Evolutionary conservation across 2,797 vertebrate genomes (phyloP), one percentile per base, ranked within the genome.

Genomic region (Falco peregrinus): DNA sequence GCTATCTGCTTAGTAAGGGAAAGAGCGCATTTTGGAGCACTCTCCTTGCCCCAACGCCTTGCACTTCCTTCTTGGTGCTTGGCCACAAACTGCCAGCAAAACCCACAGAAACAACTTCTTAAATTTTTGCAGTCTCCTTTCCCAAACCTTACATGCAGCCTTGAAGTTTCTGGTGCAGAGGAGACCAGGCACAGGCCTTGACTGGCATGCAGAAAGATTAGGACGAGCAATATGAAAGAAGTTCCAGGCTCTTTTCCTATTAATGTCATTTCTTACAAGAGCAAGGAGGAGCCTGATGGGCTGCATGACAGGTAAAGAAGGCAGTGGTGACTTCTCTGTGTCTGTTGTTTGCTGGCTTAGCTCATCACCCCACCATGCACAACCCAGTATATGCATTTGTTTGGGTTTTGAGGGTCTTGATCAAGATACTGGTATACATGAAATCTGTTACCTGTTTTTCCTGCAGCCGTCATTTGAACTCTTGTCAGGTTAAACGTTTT

Each of bases 401-500:
- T 87, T 68, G 47, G 14, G 8, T 31, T 78, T 83, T 68, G 19
- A 74, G 51, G 28, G n/a, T 31, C 90, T 88, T 75, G 24, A 74
- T 82, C 47, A 43, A 82, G 73, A 79, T 63, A 56, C 7, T 0
- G 0, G 3, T 78, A 29, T 18, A 7, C 3, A 1, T 16, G 13
- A 70, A 60, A 50, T 63, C 37, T 63, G 54, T 63, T 91, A 15
- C 29, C 35, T 69, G 7, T 16, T 90, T 88, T 84, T 84, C 47
- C 20, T 78, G 51, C 19, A 78, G 6, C 43, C 67, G 37, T 73
- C 35, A 43, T 45, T 84, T 39, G 48, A 29, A 80, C 39, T 74
- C 68, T 77, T 82, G 70, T 50, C 64, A 53, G 29, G 48, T 61
- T 89, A 92, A 90, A 60, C 20, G 60, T 83, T 83, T 84, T 60